These are phyloP conservation scores for Emydura subglobosa DNA, from an alignment of 2,113 vertebrate genomes.

Conservation along the genomic window DNA sequence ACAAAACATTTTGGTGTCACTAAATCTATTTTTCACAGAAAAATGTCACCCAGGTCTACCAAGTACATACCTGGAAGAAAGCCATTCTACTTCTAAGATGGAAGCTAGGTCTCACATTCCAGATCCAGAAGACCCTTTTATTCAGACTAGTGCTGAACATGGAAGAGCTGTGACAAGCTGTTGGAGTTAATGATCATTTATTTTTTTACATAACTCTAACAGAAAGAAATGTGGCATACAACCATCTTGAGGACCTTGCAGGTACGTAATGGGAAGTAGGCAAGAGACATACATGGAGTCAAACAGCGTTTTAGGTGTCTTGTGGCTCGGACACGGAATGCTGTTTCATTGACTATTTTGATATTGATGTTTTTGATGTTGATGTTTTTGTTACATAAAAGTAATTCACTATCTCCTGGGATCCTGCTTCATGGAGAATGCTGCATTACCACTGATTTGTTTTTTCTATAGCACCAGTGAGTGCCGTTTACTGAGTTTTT, in stretches of 20 bases:
- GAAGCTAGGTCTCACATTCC: too few species aligned
- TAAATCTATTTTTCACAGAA: not conserved
- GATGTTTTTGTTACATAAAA: not conserved
- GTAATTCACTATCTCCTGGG: not conserved
- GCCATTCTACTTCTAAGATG: not conserved
- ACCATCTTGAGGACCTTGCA: not conserved
- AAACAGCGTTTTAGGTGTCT: not conserved
- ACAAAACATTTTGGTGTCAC: not conserved
- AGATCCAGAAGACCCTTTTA: not conserved
- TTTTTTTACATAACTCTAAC: not conserved
- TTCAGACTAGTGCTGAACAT: not conserved
- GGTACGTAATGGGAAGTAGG: not conserved
- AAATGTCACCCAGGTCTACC: not conserved
- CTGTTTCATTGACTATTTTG: too few species aligned
- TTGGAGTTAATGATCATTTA: not conserved
- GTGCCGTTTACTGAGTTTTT: not conserved
- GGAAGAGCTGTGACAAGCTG: not conserved
- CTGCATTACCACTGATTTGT: too few species aligned
- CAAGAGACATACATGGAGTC: not conserved
- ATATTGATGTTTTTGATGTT: not conserved
- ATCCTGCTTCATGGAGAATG: too few species aligned
- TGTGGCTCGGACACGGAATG: not conserved
- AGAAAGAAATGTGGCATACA: not conserved
- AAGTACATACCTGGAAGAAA: not conserved
- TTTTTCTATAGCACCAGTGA: too few species aligned